phyloP scores from a whole-genome alignment of 1,140 invertebrate genomes.

The Drosophila santomea region DNA sequence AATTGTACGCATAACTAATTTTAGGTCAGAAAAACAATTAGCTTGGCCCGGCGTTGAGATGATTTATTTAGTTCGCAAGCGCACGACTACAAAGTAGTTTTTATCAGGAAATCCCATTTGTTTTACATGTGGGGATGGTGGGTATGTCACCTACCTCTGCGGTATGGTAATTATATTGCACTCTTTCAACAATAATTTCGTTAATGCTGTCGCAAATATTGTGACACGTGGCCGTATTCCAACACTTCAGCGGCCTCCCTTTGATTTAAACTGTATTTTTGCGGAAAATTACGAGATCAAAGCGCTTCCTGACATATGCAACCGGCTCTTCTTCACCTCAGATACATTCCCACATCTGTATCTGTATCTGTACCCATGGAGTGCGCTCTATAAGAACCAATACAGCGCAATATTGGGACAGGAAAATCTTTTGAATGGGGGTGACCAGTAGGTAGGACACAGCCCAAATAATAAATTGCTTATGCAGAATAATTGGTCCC shows the following conservation, averaged over 20 bases:
- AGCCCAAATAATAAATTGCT: conserved; percentile 1
- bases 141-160: conserved; percentile 25
- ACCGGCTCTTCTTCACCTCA: conserved; percentile 27
- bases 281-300: conserved; percentile 76
- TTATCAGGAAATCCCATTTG: conserved; percentile 37
- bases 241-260: conserved; percentile 56
- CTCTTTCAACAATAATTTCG: conserved; percentile 65
- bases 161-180: conserved; percentile 52
- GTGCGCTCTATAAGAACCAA: neutral
- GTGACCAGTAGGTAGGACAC: neutral
- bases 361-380: conserved; percentile 6
- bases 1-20: conserved; percentile 24
- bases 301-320: conserved; percentile 48
- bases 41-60: conserved; percentile 11
- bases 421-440: conserved; percentile 1
- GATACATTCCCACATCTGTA: conserved; percentile 22
- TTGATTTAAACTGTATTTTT: conserved; percentile 71
- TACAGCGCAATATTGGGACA: neutral
- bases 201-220: conserved; percentile 67
- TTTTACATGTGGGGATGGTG: conserved; percentile 5
- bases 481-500: too few relatives aligned
- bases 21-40: conserved; percentile 32
- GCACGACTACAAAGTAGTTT: conserved; percentile 38
- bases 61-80: conserved; percentile 17
- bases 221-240: conserved; percentile 63